Percentiles rank a stretch among this genome's conserved stretches.
Evolutionary conservation across 2,113 vertebrate species (phyloP).

Genomic region (Lipophrys pholis): DNA sequence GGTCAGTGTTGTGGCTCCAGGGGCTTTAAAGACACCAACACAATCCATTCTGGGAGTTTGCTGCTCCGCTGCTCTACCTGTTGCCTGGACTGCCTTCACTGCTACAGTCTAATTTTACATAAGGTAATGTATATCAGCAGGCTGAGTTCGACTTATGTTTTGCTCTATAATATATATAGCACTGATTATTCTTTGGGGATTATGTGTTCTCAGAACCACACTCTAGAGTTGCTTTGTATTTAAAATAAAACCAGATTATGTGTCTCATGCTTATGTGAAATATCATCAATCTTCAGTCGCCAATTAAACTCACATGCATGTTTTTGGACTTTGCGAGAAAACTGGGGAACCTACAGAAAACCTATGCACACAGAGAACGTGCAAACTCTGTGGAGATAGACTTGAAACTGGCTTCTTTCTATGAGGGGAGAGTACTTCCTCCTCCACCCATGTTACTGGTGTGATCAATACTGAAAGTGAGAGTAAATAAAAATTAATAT

Average conservation of each 20-base stretch:
- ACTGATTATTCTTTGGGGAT: conserved; percentile 16
- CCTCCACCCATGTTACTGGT: too few species aligned
- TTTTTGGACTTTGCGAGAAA: too few species aligned
- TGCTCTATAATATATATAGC: conserved; percentile 23
- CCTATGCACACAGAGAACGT: too few species aligned
- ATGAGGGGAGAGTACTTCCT: too few species aligned
- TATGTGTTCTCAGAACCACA: background rate
- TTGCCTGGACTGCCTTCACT: conserved; percentile 45
- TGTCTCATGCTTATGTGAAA: background rate
- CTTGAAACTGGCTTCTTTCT: too few species aligned
- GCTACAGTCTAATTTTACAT: conserved; percentile 43
- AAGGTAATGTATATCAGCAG: conserved; percentile 31
- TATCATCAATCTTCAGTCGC: too few species aligned
- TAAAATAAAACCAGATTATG: background rate
- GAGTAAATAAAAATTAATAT: too few species aligned
- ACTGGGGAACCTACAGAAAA: too few species aligned
- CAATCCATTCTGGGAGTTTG: conserved; percentile 59
- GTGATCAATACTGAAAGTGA: too few species aligned
- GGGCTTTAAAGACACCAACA: conserved; percentile 60
- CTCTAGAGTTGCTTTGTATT: background rate
- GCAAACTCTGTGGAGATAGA: too few species aligned
- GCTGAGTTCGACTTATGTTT: background rate
- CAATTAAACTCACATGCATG: too few species aligned
- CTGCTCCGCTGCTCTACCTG: conserved; percentile 55
- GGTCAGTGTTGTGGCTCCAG: conserved; percentile 73